Conservation (phyloP, 2,888 invertebrate species). For the Drosophila infuscata region DNA sequence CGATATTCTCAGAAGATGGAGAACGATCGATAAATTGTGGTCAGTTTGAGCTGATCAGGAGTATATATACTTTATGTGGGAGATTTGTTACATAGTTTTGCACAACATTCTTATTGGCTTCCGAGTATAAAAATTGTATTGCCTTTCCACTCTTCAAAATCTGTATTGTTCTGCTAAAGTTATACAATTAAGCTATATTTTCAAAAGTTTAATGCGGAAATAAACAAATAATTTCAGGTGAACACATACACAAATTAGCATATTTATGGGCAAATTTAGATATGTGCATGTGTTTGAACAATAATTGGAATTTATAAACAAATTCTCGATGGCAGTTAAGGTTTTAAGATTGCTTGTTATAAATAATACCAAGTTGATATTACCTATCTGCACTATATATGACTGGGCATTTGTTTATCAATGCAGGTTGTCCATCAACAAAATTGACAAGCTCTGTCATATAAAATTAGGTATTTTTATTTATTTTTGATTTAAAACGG, state of each 20-base stretch:
- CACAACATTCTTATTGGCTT: not conserved
- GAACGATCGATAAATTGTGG: not conserved
- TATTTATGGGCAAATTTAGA: not conserved
- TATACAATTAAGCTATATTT: not conserved
- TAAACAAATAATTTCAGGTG: conserved; percentile 8
- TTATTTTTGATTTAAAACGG: conserved; percentile 4
- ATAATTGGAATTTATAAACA: conserved; percentile 1
- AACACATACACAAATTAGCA: conserved; percentile 11
- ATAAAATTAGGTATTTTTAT: not conserved
- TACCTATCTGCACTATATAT: conserved; percentile 10
- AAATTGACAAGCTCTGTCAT: not conserved
- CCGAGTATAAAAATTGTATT: not conserved
- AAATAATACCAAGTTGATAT: conserved; percentile 11
- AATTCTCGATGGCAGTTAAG: not conserved
- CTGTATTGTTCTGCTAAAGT: not conserved
- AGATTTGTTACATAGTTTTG: not conserved
- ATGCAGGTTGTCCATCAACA: not conserved
- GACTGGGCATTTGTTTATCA: conserved; percentile 17
- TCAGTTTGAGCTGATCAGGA: not conserved
- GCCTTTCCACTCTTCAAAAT: not conserved
- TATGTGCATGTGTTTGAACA: not conserved
- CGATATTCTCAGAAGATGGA: not conserved
- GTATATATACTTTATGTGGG: not conserved
- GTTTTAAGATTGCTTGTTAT: conserved; percentile 10
- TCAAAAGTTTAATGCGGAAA: not conserved